These are phyloP conservation scores for Ispidina picta DNA, from an alignment of 2,797 vertebrate species.

Conservation along the genomic window DNA sequence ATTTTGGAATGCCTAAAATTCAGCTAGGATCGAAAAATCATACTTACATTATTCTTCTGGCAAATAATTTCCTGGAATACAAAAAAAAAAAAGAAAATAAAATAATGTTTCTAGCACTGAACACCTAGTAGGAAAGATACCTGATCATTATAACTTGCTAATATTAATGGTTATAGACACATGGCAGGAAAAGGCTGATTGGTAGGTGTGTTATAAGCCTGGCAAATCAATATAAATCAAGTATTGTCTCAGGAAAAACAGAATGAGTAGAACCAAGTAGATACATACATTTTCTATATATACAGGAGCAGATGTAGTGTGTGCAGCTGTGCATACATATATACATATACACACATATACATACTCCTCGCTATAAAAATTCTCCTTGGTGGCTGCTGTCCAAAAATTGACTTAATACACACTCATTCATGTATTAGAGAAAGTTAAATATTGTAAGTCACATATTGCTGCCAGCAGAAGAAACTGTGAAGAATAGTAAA, in stretches of 20 bases:
- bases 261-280: not conserved
- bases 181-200: not conserved
- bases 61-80: conserved; percentile 93
- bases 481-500: not conserved
- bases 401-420: not conserved
- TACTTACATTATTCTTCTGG: conserved; percentile 99
- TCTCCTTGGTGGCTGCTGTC: not conserved
- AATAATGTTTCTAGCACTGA: not conserved
- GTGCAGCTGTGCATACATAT: not conserved
- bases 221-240: not conserved
- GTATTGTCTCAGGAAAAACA: not conserved
- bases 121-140: not conserved
- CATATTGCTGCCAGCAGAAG: not conserved
- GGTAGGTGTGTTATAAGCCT: not conserved
- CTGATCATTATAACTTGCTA: not conserved
- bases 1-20: not conserved
- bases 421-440: not conserved
- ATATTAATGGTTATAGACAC: not conserved
- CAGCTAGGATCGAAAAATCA: conserved; percentile 9
- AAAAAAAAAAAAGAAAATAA: not conserved
- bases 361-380: not conserved
- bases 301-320: not conserved
- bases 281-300: not conserved
- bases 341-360: not conserved
- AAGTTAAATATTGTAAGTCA: not conserved